A percentile compares a stretch with the other conserved stretches of the same genome.
Conservation (phyloP, 2,888 invertebrate species). For the Zeuzera pyrina region DNA sequence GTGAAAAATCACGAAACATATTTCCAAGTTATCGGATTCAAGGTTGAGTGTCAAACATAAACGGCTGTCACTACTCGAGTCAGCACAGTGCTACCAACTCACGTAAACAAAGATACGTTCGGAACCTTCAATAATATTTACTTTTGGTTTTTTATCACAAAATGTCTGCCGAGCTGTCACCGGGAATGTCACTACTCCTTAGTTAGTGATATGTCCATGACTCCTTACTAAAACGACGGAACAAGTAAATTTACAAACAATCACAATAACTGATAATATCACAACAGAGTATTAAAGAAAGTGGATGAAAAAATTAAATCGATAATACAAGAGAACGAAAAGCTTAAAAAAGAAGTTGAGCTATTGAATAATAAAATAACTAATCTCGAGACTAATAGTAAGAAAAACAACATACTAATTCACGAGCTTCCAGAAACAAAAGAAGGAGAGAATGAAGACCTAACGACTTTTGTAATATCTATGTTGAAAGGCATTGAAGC, state of each 20-base stretch:
- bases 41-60: too few species aligned
- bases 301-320: slow-evolving; percentile 13
- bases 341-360: slow-evolving; percentile 9
- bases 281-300: slow-evolving; percentile 9
- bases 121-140: slow-evolving; percentile 4
- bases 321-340: slow-evolving; percentile 10
- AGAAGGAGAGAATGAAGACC: slow-evolving; percentile 1
- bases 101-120: slow-evolving; percentile 5
- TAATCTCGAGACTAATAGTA: slow-evolving; percentile 1
- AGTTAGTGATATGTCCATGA: too few species aligned
- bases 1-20: too few species aligned
- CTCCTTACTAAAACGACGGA: slow-evolving; percentile 12
- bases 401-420: background rate
- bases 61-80: too few species aligned
- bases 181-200: slow-evolving; percentile 9
- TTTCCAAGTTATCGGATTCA: too few species aligned
- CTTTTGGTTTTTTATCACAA: slow-evolving; percentile 7
- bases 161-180: background rate
- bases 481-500: slow-evolving; percentile 1
- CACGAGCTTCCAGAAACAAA: slow-evolving; percentile 4
- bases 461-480: slow-evolving; percentile 1
- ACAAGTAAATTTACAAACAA: slow-evolving; percentile 12
- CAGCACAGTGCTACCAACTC: too few species aligned
- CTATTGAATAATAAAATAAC: slow-evolving; percentile 4
- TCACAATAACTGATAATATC: slow-evolving; percentile 11